Evolutionary conservation across 2,113 vertebrate species (phyloP).

Genomic region (Calcarius ornatus): DNA sequence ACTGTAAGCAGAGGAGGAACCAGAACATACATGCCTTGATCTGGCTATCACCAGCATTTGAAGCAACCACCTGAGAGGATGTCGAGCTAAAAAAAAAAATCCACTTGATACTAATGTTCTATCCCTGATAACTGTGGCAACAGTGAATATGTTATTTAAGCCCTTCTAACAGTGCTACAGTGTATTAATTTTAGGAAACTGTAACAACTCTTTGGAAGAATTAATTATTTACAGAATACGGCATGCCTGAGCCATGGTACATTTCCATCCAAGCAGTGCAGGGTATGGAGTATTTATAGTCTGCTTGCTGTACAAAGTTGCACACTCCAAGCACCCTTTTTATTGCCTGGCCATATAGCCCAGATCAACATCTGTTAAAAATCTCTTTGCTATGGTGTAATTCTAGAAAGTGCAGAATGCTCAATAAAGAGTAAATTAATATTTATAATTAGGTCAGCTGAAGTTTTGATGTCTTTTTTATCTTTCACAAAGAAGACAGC

Average conservation of each 20-base stretch:
- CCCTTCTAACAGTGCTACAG: background rate
- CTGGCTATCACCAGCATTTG: background rate
- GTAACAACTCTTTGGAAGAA: background rate
- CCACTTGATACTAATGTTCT: background rate
- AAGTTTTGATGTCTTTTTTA: background rate
- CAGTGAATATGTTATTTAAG: background rate
- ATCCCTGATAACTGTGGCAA: background rate
- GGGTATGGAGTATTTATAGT: background rate
- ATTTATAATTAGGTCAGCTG: background rate
- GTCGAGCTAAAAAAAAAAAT: background rate
- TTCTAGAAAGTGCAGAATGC: background rate
- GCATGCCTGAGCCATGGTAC: background rate
- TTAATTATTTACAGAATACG: background rate
- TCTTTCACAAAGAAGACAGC: background rate
- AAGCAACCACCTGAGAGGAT: background rate
- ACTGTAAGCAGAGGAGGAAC: background rate
- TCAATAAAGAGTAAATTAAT: background rate
- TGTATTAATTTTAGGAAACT: background rate
- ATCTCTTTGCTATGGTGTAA: background rate
- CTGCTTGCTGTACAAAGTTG: background rate
- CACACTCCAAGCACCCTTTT: background rate
- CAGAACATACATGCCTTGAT: background rate
- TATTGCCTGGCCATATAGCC: background rate
- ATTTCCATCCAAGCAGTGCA: background rate
- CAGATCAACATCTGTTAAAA: background rate